Evolutionary conservation across 2,113 vertebrate genomes (phyloP), one percentile per base, ranked within the genome.

Genomic region (Coregonus clupeaformis): DNA sequence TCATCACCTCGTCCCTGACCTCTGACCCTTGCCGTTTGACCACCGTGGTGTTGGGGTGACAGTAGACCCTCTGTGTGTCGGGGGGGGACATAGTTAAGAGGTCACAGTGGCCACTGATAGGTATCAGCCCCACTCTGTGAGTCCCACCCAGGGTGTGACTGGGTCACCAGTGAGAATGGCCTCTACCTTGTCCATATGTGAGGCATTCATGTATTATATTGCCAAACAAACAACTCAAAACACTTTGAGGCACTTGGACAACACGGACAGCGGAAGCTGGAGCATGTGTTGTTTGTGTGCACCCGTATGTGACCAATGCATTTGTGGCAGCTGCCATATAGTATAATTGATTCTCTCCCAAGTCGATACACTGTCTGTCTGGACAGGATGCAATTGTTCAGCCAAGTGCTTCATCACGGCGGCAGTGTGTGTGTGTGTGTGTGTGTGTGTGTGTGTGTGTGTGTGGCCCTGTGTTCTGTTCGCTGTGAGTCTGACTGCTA

Each of bases 1-100:
- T 92, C 91, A 91, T 84, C 89, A 85, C 89, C 85, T 78, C 83
- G 81, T 89, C 82, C 77, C 63, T 30, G 84, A 90, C 91, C 88
- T 79, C 30, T 88, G 83, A 86, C 87, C 86, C 78, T 75, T 77
- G 85, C 85, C 79, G 80, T 83, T 85, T 91, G 88, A 90, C 86
- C 89, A 82, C 14, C 75, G 76, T 85, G 86, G 16, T 75, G 85
- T 79, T 69, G 18, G 63, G 60, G 83, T 80, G 85, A 93, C 90
- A 91, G 90, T 90, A 75, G 77, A 62, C 29, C 82, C 83, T 86
- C 84, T 93, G 87, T 74, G 27, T 90, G 84, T 77, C 0, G 13
- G 18, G 5, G 12, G 45, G 78, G 71, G 68, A 6, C 81, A 22
- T 69, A 65, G 81, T 71, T 80, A 59, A 70, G 82, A 29, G 87